Base-by-base conservation (phyloP, 1,140 invertebrate genomes). In the Listronotus oregonensis region DNA sequence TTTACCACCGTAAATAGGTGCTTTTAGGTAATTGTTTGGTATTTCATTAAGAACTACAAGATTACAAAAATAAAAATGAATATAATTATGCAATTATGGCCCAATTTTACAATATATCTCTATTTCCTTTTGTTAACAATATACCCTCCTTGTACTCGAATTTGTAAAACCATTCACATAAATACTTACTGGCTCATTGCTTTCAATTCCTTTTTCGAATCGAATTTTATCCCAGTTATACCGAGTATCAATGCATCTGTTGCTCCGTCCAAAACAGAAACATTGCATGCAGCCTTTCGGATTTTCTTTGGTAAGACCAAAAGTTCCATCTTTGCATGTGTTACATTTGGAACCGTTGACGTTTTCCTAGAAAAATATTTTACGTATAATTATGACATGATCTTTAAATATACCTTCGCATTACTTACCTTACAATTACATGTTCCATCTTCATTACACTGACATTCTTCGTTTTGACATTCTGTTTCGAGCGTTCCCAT, bases 231-330 rank as follows among this genome's bases (percentile, higher is more conserved):
- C 88, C 85, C 94, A 91, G 12, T 88, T 87, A 40, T 92, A 86
- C 15, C 85, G 84, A 6, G 92, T 90, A 75, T 94, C 90, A 40
- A 84, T 84, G 76, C 94, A 97, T 39, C 85, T 80, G 0, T 85
- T 85, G 9, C 89, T 89, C 71, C 92, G 83, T 0, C 89, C 90
- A 75, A 96, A 97, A 80, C 94, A 96, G 80, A 94, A 96, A 77
- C 94, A 96, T 64, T 89, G 85, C 0, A 90, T 94, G 76, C 94
- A 97, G 5, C 94, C 94, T 59, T 85, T 84, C 0, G 87, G 83
- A 78, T 92, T 93, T 6, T 87, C 82, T 0, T 78, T 73, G 0
- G 87, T 82, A 3, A 96, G 77, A 1, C 92, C 93, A 77, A 95
- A 96, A 0, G 92, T 93, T 18, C 91, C 90, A 39, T 90, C 85